Evolutionary conservation across 2,888 invertebrate genomes (phyloP).

Genomic region (Drosophila gaucha): DNA sequence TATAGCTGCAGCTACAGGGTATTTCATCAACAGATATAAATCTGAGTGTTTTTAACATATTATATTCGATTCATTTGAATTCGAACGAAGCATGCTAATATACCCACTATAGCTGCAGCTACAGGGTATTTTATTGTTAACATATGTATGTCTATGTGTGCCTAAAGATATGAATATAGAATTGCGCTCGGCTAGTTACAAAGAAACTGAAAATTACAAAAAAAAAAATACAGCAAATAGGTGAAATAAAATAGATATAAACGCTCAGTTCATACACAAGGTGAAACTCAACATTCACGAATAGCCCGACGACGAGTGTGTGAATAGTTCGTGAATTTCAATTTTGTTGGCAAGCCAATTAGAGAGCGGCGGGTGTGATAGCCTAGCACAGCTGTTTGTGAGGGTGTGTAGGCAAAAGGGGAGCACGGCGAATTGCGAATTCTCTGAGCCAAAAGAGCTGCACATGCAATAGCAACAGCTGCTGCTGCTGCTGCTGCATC

Average conservation of each 20-base stretch:
- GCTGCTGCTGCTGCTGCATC: slow-evolving; percentile 47
- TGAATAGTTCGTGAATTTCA: slow-evolving; percentile 25
- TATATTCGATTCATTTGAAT: not conserved
- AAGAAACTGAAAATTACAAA: slow-evolving; percentile 16
- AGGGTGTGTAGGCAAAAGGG: not conserved
- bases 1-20: too few species aligned
- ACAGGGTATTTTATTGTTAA: slow-evolving; percentile 18
- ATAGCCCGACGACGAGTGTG: slow-evolving; percentile 1
- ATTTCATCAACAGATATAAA: too few species aligned
- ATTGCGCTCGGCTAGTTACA: slow-evolving; percentile 60
- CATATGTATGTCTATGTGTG: slow-evolving; percentile 14
- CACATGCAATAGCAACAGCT: slow-evolving; percentile 41
- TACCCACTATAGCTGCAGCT: not conserved
- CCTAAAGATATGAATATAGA: slow-evolving; percentile 52
- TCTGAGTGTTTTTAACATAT: too few species aligned
- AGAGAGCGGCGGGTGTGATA: slow-evolving; percentile 29
- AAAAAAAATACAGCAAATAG: slow-evolving; percentile 3
- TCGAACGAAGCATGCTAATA: not conserved
- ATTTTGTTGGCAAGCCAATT: slow-evolving; percentile 44
- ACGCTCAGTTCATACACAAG: slow-evolving; percentile 38
- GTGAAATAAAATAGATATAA: slow-evolving; percentile 18
- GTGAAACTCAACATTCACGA: slow-evolving; percentile 41
- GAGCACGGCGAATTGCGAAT: slow-evolving; percentile 36
- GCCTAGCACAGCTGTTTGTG: slow-evolving; percentile 59
- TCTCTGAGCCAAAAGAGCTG: slow-evolving; percentile 65